Evolutionary conservation across 2,797 vertebrate species (phyloP).

Genomic region (Sternotherus odoratus): DNA sequence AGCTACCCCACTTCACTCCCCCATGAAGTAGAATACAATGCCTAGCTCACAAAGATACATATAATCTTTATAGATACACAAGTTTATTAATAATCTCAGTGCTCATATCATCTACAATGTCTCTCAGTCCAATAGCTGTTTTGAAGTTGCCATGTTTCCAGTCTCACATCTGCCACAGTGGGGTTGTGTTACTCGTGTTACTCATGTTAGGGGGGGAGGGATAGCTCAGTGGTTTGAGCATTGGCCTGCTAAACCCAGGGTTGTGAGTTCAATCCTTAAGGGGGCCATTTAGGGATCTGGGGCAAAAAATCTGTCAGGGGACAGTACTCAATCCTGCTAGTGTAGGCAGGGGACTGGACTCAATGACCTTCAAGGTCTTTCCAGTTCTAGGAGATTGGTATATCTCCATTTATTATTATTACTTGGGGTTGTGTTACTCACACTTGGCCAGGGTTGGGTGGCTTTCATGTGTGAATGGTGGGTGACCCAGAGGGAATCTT

Average conservation of each 20-base stretch:
- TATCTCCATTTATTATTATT: too few relatives aligned
- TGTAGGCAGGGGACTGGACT: too few relatives aligned
- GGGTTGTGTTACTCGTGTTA: neutral
- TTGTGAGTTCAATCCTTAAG: too few relatives aligned
- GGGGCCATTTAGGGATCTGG: too few relatives aligned
- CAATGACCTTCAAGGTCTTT: too few relatives aligned
- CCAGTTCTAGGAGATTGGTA: too few relatives aligned
- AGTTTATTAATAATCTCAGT: neutral
- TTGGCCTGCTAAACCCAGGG: too few relatives aligned
- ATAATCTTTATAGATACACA: neutral
- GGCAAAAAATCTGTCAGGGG: too few relatives aligned
- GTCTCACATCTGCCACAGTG: neutral
- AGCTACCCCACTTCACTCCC: too few relatives aligned
- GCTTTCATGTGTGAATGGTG: neutral
- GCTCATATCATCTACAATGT: neutral
- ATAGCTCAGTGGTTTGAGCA: too few relatives aligned
- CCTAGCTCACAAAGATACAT: neutral
- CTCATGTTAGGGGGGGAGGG: too few relatives aligned
- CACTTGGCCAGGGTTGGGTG: neutral
- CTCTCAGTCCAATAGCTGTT: neutral
- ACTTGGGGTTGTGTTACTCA: neutral
- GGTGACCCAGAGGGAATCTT: fast-evolving
- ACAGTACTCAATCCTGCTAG: too few relatives aligned
- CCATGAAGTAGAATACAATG: neutral
- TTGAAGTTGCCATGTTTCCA: neutral